These are phyloP conservation scores for Cyanistes caeruleus DNA, from an alignment of 2,113 vertebrate species.

Conservation along the genomic window DNA sequence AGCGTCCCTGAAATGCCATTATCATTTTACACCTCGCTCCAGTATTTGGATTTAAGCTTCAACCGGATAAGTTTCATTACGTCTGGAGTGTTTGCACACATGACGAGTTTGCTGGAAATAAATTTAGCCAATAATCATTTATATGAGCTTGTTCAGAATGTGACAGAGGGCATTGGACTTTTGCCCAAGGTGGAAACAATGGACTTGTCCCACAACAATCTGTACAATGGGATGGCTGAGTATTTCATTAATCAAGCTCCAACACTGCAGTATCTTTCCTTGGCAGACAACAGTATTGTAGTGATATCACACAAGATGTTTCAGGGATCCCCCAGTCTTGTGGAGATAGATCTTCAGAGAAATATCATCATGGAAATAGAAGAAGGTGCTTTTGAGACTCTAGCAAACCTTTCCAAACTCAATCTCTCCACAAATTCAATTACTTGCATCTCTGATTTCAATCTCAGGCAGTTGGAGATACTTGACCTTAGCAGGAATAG, in stretches of 20 bases:
- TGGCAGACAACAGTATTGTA: slow-evolving; percentile 90
- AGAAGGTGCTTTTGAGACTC: slow-evolving; percentile 86
- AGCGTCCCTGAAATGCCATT: slow-evolving; percentile 79
- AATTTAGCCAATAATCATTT: slow-evolving; percentile 86
- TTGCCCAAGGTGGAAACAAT: slow-evolving; percentile 78
- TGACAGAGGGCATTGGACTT: slow-evolving; percentile 71
- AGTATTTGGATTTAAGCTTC: slow-evolving; percentile 80
- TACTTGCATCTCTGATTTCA: slow-evolving; percentile 91
- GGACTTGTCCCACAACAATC: slow-evolving; percentile 89
- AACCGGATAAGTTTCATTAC: slow-evolving; percentile 89
- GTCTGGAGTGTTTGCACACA: slow-evolving; percentile 81
- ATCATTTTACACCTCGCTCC: slow-evolving; percentile 74
- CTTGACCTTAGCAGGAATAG: slow-evolving; percentile 94
- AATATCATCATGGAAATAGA: slow-evolving; percentile 96
- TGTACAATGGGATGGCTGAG: slow-evolving; percentile 86
- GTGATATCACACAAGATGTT: slow-evolving; percentile 82
- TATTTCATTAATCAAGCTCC: slow-evolving; percentile 85
- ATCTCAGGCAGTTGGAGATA: slow-evolving; percentile 80
- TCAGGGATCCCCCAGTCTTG: slow-evolving; percentile 71
- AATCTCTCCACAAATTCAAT: slow-evolving; percentile 94
- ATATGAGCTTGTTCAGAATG: slow-evolving; percentile 71
- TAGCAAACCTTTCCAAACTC: slow-evolving; percentile 82
- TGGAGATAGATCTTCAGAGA: slow-evolving; percentile 85
- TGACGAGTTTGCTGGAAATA: slow-evolving; percentile 80
- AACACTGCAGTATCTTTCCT: slow-evolving; percentile 78